A percentile compares a stretch with the other conserved stretches of the same genome.
Conservation (phyloP, 1,140 invertebrate genomes). For the Atta cephalotes region DNA sequence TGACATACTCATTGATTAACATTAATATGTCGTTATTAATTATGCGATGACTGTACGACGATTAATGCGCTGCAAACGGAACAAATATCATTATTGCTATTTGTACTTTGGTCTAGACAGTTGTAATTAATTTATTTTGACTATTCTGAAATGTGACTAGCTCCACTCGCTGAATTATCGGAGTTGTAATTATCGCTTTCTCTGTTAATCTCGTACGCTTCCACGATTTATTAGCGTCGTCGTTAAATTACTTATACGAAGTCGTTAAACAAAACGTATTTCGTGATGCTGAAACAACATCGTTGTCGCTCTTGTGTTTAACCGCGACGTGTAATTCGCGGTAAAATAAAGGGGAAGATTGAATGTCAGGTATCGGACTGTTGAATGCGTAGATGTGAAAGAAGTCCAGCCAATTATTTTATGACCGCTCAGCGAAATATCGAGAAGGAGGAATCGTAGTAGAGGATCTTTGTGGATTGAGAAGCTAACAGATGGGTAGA, state of each 20-base stretch:
- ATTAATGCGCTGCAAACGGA: conserved; percentile 52
- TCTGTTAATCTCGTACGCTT: conserved; percentile 47
- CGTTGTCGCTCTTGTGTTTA: conserved; percentile 23
- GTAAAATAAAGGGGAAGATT: background rate
- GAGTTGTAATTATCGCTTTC: conserved; percentile 54
- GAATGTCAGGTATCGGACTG: conserved; percentile 1
- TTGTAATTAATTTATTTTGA: conserved; percentile 62
- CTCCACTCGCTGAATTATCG: conserved; percentile 54
- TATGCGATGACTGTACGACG: conserved; percentile 52
- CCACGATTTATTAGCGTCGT: conserved; percentile 56
- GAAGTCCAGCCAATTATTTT: conserved; percentile 49
- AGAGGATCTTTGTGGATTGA: conserved; percentile 16
- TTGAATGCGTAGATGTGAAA: conserved; percentile 3
- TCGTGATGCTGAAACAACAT: conserved; percentile 13
- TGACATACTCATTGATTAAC: conserved; percentile 62
- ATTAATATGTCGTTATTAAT: conserved; percentile 61
- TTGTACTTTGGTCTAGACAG: conserved; percentile 58
- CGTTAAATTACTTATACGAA: conserved; percentile 58
- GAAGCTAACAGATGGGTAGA: background rate
- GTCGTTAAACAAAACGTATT: conserved; percentile 45
- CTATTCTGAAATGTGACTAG: conserved; percentile 57
- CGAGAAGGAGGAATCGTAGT: conserved; percentile 23
- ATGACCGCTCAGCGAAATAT: conserved; percentile 54
- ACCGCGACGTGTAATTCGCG: conserved; percentile 19
- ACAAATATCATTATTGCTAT: conserved; percentile 61